Base-by-base conservation (phyloP, 1,140 invertebrate genomes). In the Protaetia brevitarsis region DNA sequence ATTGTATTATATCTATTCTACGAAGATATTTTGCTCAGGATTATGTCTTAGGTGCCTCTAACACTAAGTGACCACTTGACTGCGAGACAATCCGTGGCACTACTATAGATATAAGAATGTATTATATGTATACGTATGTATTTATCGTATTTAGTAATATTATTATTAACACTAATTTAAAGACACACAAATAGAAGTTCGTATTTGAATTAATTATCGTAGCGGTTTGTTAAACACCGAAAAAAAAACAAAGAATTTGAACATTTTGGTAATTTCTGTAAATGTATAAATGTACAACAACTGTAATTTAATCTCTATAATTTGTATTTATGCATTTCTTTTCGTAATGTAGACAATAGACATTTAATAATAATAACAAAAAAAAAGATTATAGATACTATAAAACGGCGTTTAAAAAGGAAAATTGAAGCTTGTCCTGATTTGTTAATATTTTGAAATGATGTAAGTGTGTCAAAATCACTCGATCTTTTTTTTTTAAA, bases 41-140 rank as follows among this genome's bases (percentile, higher is more conserved):
- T n/a, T n/a, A n/a, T n/a, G n/a, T n/a, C n/a, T n/a, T n/a, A n/a
- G n/a, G n/a, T n/a, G n/a, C n/a, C n/a, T n/a, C n/a, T n/a, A n/a
- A n/a, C n/a, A n/a, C n/a, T n/a, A n/a, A n/a, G n/a, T n/a, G n/a
- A n/a, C n/a, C n/a, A n/a, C n/a, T n/a, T n/a, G n/a, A n/a, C n/a
- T n/a, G n/a, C n/a, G n/a, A n/a, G n/a, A n/a, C n/a, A n/a, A n/a
- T n/a, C n/a, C n/a, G n/a, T n/a, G n/a, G n/a, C n/a, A n/a, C n/a
- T n/a, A n/a, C n/a, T n/a, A n/a, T n/a, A n/a, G n/a, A 65, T 70
- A 68, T 67, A 67, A 36, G 67, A 69, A 58, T 66, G 65, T 37
- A 60, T 21, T 62, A 71, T 67, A 71, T 73, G 68, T 73, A 73
- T 73, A 70, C 71, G 69, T 74, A 74, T 68, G 64, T 68, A 72